phyloP scores from a whole-genome alignment of 2,113 vertebrate genomes.

The Antigone vipio region DNA sequence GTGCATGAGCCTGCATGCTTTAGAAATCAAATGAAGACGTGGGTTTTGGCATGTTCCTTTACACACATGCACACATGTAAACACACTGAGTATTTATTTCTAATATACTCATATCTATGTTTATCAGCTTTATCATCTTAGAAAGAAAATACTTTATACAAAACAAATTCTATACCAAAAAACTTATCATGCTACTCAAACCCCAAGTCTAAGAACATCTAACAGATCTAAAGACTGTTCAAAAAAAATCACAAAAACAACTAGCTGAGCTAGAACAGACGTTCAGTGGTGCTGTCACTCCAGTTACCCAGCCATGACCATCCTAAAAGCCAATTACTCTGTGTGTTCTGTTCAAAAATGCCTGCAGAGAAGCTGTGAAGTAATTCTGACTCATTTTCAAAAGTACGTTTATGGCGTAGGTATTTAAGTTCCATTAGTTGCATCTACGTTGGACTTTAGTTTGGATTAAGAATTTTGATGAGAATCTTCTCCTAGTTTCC shows the following conservation, averaged over 20 bases:
- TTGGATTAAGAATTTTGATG: background rate
- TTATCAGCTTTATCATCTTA: background rate
- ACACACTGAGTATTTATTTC: background rate
- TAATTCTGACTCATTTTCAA: background rate
- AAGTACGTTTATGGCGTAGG: background rate
- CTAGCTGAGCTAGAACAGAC: background rate
- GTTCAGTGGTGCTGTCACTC: background rate
- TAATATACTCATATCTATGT: background rate
- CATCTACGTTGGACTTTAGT: background rate
- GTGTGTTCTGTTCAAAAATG: background rate
- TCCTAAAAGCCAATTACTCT: background rate
- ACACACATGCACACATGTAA: background rate
- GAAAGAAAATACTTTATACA: background rate
- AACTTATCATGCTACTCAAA: background rate
- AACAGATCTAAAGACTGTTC: background rate
- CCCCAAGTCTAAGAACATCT: background rate
- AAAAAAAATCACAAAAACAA: background rate
- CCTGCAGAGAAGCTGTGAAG: background rate
- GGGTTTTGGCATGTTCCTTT: background rate
- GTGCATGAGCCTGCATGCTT: background rate
- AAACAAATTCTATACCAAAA: background rate
- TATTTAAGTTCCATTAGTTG: background rate
- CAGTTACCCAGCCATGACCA: background rate
- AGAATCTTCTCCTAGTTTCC: background rate
- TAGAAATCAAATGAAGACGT: background rate